Evolutionary conservation across 37 sponge, comb jelly and placozoan species (phyloP).

Genomic region (Cliona cf. orientalis): DNA sequence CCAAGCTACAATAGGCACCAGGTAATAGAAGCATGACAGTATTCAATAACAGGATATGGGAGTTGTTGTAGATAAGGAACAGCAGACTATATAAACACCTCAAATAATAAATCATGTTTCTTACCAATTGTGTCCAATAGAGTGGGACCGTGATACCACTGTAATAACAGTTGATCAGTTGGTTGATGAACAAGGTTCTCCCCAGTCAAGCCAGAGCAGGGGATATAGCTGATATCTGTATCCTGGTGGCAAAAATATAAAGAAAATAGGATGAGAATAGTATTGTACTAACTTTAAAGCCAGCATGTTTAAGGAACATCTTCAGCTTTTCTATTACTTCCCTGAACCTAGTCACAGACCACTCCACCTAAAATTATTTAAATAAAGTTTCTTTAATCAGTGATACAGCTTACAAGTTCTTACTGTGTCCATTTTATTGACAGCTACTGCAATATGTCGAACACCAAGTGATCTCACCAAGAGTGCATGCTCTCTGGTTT

Average conservation of each 20-base stretch:
- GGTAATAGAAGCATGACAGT: too few species aligned
- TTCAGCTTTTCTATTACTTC: slow-evolving; percentile 77
- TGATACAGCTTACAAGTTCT: slow-evolving; percentile 13
- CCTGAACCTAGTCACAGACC: slow-evolving; percentile 77
- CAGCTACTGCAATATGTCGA: slow-evolving; percentile 83
- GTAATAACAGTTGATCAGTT: slow-evolving; percentile 9
- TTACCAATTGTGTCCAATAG: slow-evolving; percentile 79
- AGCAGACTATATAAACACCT: too few species aligned
- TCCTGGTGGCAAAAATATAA: slow-evolving; percentile 51
- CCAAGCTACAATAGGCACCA: too few species aligned
- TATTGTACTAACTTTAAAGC: slow-evolving; percentile 80
- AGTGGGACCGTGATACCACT: slow-evolving; percentile 90
- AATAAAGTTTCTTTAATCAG: not conserved
- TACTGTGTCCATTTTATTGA: slow-evolving; percentile 98
- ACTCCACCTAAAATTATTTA: slow-evolving; percentile 57
- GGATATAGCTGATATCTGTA: slow-evolving; percentile 83
- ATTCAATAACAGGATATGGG: too few species aligned
- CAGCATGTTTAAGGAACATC: slow-evolving; percentile 83
- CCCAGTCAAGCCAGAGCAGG: slow-evolving; percentile 94
- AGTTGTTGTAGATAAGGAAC: too few species aligned
- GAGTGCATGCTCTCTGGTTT: slow-evolving; percentile 96
- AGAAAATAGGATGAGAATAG: not conserved
- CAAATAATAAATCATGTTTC: too few species aligned
- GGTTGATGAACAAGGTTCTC: slow-evolving; percentile 73
- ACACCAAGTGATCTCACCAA: slow-evolving; percentile 95